Base-by-base conservation (phyloP, 1,140 invertebrate species). In the Anastatus disparis region DNA sequence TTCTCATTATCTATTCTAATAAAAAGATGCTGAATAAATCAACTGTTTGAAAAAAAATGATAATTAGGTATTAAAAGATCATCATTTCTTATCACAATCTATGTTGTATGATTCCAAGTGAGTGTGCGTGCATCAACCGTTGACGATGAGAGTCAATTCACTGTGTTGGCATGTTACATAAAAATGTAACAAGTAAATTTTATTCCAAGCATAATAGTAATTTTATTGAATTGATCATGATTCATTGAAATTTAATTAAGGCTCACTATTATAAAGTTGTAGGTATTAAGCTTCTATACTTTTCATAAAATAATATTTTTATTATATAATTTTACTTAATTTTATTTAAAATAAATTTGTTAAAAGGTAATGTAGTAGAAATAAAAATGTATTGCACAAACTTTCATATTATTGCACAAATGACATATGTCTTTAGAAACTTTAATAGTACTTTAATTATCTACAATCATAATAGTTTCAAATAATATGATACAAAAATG, bases 1-100 rank as follows among this genome's bases (percentile, higher is more conserved):
- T 61, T 35, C 13, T 27, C 27, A 72, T 59, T 40, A 52, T 4
- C 12, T 3, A 15, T 2, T 31, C 26, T 8, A 24, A 61, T 10
- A 59, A 61, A 42, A 65, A 55, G 22, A 66, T 29, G 4, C 15
- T 22, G 29, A 8, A 48, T 38, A 35, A 40, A 38, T 42, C 44
- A 61, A 61, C 31, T 20, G 13, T 38, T 8, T 58, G 38, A 4
- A 15, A 56, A 26, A 46, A 72, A 24, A 52, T 56, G 26, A 55
- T 72, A 52, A 61, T 68, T 20, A 12, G 31, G 38, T 62, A 59
- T 59, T 59, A 27, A 22, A 71, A 50, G 31, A 65, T 62, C n/a
- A 66, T 69, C 65, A 55, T 46, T 69, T 62, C 22, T 66, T 67
- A 70, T 74, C 72, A 70, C 0, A 42, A 3, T 1, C 22, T 62